A percentile compares a stretch with the other conserved stretches of the same genome.
These are phyloP conservation scores for Drosophila yakuba DNA, from an alignment of 1,140 invertebrate genomes.

Conservation along the genomic window DNA sequence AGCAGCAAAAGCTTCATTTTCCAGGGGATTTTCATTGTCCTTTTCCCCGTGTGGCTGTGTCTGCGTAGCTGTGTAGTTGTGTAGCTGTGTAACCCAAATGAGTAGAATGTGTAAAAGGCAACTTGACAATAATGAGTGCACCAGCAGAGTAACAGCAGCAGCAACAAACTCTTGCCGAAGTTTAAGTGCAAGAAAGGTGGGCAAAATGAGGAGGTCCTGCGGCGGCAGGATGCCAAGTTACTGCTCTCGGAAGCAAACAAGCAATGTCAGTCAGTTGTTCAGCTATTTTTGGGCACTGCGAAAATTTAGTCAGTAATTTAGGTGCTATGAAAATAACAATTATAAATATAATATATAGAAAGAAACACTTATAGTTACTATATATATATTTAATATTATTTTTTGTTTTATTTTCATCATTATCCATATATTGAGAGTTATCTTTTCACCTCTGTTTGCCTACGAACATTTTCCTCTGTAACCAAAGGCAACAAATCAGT, in stretches of 20 bases:
- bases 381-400: not conserved
- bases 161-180: slow-evolving; percentile 38
- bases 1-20: slow-evolving; percentile 4
- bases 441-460: not conserved
- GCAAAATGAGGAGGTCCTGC: not conserved
- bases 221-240: slow-evolving; percentile 1
- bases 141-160: slow-evolving; percentile 26
- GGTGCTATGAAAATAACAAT: too few relatives aligned
- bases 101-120: slow-evolving; percentile 60
- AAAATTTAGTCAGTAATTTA: not conserved
- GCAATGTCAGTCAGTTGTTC: slow-evolving; percentile 47
- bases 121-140: slow-evolving; percentile 70
- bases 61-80: not conserved
- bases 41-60: slow-evolving; percentile 2
- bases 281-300: slow-evolving; percentile 19
- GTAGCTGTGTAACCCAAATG: slow-evolving; percentile 54
- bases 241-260: slow-evolving; percentile 45
- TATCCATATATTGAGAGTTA: not conserved
- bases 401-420: not conserved
- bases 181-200: slow-evolving; percentile 45
- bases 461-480: not conserved
- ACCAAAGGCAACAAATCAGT: slow-evolving; percentile 60
- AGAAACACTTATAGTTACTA: not conserved
- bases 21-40: slow-evolving; percentile 27
- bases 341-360: not conserved